Conservation (phyloP, 2,113 vertebrate species). For the Mesocricetus auratus region DNA sequence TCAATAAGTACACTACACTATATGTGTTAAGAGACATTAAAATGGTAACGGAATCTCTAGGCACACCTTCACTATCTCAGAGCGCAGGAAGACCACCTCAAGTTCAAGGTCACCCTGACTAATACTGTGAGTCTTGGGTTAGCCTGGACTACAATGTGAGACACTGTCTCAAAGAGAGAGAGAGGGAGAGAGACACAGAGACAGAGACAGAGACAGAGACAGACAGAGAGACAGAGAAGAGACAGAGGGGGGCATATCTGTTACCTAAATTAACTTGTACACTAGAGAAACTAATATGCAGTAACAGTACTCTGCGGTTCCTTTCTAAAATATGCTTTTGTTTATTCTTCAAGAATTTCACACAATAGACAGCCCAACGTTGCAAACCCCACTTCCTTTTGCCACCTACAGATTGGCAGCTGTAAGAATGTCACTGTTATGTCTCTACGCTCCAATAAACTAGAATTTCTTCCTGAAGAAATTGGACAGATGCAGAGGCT, state of each 20-base stretch:
- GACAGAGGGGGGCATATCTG: no score
- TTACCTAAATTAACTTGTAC: background rate
- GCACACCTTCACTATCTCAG: background rate
- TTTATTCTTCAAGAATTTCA: background rate
- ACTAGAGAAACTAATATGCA: background rate
- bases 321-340: background rate
- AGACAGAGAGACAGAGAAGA: background rate
- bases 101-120: background rate
- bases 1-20: background rate
- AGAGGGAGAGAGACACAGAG: background rate
- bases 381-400: background rate
- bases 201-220: background rate
- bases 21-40: background rate
- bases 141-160: background rate
- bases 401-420: conserved; percentile 93
- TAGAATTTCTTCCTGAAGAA: conserved; percentile 98
- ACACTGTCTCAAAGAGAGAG: background rate
- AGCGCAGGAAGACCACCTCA: background rate
- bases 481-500: conserved; percentile 99
- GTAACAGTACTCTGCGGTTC: background rate
- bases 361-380: background rate
- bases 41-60: background rate
- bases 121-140: background rate
- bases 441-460: conserved; percentile 98
- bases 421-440: conserved; percentile 98